Conservation (phyloP, 2,797 vertebrate genomes). For the Lagodon rhomboides region DNA sequence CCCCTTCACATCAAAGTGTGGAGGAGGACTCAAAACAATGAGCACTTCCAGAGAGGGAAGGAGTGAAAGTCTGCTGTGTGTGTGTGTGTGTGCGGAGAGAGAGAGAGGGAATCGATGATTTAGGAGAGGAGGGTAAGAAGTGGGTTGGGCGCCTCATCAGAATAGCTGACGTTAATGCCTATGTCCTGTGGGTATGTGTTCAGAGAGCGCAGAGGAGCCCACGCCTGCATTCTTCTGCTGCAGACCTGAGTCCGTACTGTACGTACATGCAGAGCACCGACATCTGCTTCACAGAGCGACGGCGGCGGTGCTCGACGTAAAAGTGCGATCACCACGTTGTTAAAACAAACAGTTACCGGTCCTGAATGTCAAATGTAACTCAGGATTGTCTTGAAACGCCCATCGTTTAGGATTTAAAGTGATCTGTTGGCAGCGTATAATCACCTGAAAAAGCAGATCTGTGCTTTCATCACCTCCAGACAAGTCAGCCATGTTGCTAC, state of each 20-base stretch:
- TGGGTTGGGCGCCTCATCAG: conserved; percentile 54
- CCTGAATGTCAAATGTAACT: too few species aligned
- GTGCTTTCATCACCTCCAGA: too few species aligned
- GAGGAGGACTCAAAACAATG: conserved; percentile 76
- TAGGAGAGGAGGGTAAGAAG: conserved; percentile 37
- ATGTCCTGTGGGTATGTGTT: conserved; percentile 47
- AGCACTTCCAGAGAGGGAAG: conserved; percentile 49
- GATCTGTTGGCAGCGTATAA: too few species aligned
- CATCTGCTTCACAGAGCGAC: conserved; percentile 7
- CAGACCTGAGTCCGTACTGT: neutral
- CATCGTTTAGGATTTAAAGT: too few species aligned
- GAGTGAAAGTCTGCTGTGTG: conserved; percentile 11
- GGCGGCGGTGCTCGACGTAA: neutral
- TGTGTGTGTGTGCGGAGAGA: conserved; percentile 12
- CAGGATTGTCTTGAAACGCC: too few species aligned
- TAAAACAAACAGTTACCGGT: neutral
- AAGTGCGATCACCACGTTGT: neutral
- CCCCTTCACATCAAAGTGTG: conserved; percentile 76
- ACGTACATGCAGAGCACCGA: neutral
- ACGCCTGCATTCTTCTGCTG: conserved; percentile 6
- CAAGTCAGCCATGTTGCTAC: too few species aligned
- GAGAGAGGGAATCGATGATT: conserved; percentile 36
- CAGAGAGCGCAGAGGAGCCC: conserved; percentile 24
- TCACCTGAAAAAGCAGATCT: too few species aligned
- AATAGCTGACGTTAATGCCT: conserved; percentile 23